Percentiles rank a stretch among this genome's conserved stretches.
Evolutionary conservation across 2,888 invertebrate genomes (phyloP).

Genomic region (Cheilosia impressa): DNA sequence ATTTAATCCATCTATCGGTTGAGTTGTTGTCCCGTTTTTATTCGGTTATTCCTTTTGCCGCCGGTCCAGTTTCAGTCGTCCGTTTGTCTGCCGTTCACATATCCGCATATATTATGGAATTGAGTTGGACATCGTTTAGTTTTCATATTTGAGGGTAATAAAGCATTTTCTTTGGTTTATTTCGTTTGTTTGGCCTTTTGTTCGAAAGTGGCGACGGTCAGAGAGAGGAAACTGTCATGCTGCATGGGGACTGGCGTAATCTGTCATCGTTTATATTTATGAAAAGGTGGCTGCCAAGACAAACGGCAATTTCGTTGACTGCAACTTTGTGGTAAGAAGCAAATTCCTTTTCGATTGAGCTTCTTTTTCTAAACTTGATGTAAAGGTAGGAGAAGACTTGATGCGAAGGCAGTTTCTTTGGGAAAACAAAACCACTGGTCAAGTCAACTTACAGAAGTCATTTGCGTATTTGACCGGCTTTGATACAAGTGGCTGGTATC

Average conservation of each 20-base stretch:
- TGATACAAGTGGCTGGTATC: too few relatives aligned
- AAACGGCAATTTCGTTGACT: slow-evolving; percentile 1
- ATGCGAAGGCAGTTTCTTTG: too few relatives aligned
- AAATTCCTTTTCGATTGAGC: too few relatives aligned
- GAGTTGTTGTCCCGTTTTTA: slow-evolving; percentile 44
- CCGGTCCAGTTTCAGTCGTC: slow-evolving; percentile 51
- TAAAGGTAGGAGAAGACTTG: too few relatives aligned
- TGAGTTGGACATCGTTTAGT: slow-evolving; percentile 57
- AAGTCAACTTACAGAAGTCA: too few relatives aligned
- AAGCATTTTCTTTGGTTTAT: slow-evolving; percentile 18
- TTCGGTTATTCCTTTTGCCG: slow-evolving; percentile 36
- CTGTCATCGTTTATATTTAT: slow-evolving; percentile 21
- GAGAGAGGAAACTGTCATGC: background rate
- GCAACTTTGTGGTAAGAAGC: background rate
- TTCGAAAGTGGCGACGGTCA: background rate
- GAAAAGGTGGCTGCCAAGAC: background rate
- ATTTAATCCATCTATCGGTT: slow-evolving; percentile 71
- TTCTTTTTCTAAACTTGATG: too few relatives aligned
- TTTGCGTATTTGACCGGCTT: too few relatives aligned
- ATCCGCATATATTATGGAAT: slow-evolving; percentile 64
- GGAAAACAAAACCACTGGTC: too few relatives aligned
- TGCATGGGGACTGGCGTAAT: background rate
- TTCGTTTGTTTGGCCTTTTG: background rate
- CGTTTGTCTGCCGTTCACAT: slow-evolving; percentile 62
- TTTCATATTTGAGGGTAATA: slow-evolving; percentile 64